Evolutionary conservation across 53 echinoderm and acorn worm species (phyloP), one percentile per base, ranked within the genome.

Genomic region (Temnopleurus reevesii): DNA sequence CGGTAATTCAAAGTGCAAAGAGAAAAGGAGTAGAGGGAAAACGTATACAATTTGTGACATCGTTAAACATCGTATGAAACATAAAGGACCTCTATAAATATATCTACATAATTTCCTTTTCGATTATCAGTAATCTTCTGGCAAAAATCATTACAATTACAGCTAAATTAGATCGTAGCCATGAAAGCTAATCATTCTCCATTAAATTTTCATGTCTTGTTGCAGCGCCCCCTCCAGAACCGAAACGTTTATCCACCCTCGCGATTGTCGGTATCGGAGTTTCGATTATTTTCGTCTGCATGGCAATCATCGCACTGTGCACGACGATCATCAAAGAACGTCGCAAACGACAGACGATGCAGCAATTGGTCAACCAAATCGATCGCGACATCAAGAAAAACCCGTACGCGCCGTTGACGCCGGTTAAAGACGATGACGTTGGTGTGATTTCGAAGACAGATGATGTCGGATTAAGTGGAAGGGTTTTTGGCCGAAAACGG

Each of bases 401-500:
- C 63, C 86, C 86, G 15, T 85, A 85, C 63, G 2, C 86, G 28
- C 9, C 6, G 79, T 28, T 30, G 13, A 6, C 27, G 46, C 2
- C 79, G 27, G 46, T 5, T 15, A 13, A 45, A 4, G 30, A 47
- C 9, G 51, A 71, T 8, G 41, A 43, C 15, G 0, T 18, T 1
- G 9, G 31, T 8, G 8, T n/a, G n/a, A 23, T 41, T 47, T 80
- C 27, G 5, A 80, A 53, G 15, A 51, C 5, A 0, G 61, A 60
- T 25, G 61, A 85, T 25, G 29, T 59, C 59, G 46, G 61, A 19
- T 43, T 45, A 25, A 46, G 61, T 36, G 45, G 59, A 18, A 85
- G 43, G 34, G 59, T 85, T 6, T 85, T 85, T 26, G 61, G 86
- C 24, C 86, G 86, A 43, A 85, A 85, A 26, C 86, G 86, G 35